Base-by-base conservation (phyloP, 2,888 invertebrate genomes). In the Brenthis ino region DNA sequence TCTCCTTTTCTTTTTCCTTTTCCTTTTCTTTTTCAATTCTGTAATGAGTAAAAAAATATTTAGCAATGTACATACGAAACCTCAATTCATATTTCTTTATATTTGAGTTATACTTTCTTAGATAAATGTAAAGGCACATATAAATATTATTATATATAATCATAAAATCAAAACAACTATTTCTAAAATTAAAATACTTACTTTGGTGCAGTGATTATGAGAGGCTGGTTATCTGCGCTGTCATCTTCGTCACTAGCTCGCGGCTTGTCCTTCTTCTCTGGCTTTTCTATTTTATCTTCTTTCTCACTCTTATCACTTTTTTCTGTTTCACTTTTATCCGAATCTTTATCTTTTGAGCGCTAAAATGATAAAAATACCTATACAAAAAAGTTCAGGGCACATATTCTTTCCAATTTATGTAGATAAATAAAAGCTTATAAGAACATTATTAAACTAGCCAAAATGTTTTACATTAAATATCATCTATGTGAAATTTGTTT, bases 141-240 rank as follows among this genome's bases (percentile, higher is more conserved):
- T 3, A 43, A 8, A 43, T 43, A 43, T 43, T 8, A 43, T 28
- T 28, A 28, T 28, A 28, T 43, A 11, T 43, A 43, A 43, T 43
- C 37, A 43, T 43, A 43, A 8, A 43, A 43, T 43, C 37, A 43
- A 11, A 8, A 43, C 11, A 43, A 43, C 8, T 11, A 43, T 43
- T 56, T 33, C 16, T 51, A 43, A 16, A 54, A 16, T 13, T 14
- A 4, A 3, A 37, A 14, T 14, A 81, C 87, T 80, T 77, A 92
- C 92, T 91, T 91, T 3, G 90, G 89, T 4, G 89, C 84, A 33
- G 88, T 86, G 1, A 75, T 76, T 47, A 88, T 87, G 0, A 87
- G 80, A 0, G 93, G 93, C 63, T 92, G 93, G 75, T 93, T 94
- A 74, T 93, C 94, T 47, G 90, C 90, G 71, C 89, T 93, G 76